Evolutionary conservation across 2,888 invertebrate species (phyloP), one percentile per base, ranked within the genome.

Genomic region (Adelognathus sp.): DNA sequence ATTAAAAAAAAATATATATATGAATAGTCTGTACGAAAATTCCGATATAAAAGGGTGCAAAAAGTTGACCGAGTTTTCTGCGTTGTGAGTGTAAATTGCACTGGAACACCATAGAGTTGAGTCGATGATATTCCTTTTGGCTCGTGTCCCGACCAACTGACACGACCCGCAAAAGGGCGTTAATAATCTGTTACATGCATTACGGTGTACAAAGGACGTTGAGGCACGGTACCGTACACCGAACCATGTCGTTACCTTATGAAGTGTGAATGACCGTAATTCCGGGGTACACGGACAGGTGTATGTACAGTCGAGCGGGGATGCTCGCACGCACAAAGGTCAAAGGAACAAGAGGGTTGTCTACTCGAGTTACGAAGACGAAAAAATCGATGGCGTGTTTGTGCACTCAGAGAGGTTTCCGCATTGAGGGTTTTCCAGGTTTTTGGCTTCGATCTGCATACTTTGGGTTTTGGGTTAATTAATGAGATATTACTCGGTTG

Each of bases 181-280:
- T 63, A 69, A 76, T 76, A 64, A 76, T 70, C 54, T 56, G 46
- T 33, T 50, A 54, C 29, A 64, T 39, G 46, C 36, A 46, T 31
- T 24, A 11, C 7, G 2, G 50, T n/a, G n/a, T 50, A 21, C 50
- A 50, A 50, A 50, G 50, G 21, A 50, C n/a, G 50, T 21, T 50
- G 9, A 9, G 24, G 21, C 50, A 21, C 4, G 21, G 50, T 18
- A 50, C 18, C 21, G 21, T 24, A 24, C 9, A 21, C n/a, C 21
- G n/a, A n/a, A n/a, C n/a, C n/a, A 29, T 29, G 46, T 31, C 46
- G 21, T 63, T 44, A 18, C 14, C n/a, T n/a, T n/a, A 46, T 27
- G 18, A 41, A 27, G 29, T 27, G 50, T 21, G 50, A 66, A 52
- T 50, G 21, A 50, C 50, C 50, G 50, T 50, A 50, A 52, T 36